Base-by-base conservation (phyloP, 2,888 invertebrate genomes). In the Acronicta psi region DNA sequence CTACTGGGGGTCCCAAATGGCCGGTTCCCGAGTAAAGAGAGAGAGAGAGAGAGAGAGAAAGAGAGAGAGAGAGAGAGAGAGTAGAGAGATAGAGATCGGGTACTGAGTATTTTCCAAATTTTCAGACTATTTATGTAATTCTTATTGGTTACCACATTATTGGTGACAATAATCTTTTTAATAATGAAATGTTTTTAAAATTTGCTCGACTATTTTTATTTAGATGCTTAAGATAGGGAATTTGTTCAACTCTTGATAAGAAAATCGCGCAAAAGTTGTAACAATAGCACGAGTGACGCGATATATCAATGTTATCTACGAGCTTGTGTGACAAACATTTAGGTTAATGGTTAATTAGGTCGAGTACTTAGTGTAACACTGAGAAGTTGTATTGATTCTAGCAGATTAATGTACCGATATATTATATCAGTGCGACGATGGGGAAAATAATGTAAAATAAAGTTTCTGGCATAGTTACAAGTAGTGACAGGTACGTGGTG, bases 281-380 rank as follows among this genome's bases (percentile, higher is more conserved):
- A 87, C 86, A 90, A 88, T 86, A 75, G 82, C 78, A 72, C 72
- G 64, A 31, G 69, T 69, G 63, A 54, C 59, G 77, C 59, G 77
- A 73, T 85, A 67, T 77, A 88, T 87, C 84, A 83, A 80, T 83
- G 84, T 88, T 89, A 90, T 91, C 90, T 83, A 60, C 42, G 31
- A 56, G 58, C 61, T 65, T 75, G 81, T 85, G 78, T 83, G 82
- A 82, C 80, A 76, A 80, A 80, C 80, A 90, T 86, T 79, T 91
- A 83, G 89, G 90, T 89, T 88, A 90, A 86, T 85, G 78, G 84
- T 83, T 87, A 91, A 90, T 87, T 85, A 81, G 92, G 91, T 88
- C 89, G 86, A 87, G 86, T 83, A 84, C 82, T 82, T 79, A 49
- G 59, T 47, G 51, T 59, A 67, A 82, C 78, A 82, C 77, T 79